Percentiles rank a stretch among this genome's conserved stretches.
These are phyloP conservation scores for Strigamia transsilvanica DNA, from an alignment of 2,888 invertebrate genomes.

Conservation along the genomic window DNA sequence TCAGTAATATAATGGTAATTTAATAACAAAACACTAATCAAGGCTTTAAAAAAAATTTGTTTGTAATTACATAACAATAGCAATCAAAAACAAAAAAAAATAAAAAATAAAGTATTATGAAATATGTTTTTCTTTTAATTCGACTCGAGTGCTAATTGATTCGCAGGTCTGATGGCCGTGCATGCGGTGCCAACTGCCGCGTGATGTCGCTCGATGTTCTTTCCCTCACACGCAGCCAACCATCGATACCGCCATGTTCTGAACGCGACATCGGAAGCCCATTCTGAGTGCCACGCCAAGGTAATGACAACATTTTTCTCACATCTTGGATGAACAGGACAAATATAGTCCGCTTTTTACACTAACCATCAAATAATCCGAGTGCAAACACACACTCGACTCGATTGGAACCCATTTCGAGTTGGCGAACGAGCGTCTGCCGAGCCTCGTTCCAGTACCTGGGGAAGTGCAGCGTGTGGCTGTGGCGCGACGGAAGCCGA, in stretches of 20 bases:
- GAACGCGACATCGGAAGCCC: slow-evolving; percentile 48
- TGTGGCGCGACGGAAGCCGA: slow-evolving; percentile 46
- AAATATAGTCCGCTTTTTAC: not conserved
- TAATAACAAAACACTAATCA: not conserved
- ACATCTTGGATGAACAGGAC: not conserved
- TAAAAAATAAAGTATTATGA: not conserved
- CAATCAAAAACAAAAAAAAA: not conserved
- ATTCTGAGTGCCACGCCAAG: slow-evolving; percentile 47
- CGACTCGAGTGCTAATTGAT: slow-evolving; percentile 19
- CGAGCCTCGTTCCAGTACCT: slow-evolving; percentile 34
- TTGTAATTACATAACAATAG: not conserved
- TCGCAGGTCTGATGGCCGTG: slow-evolving; percentile 38
- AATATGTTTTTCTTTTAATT: not conserved
- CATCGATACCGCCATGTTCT: slow-evolving; percentile 47
- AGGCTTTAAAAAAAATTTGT: not conserved
- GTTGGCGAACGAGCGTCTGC: slow-evolving; percentile 25
- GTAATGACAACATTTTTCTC: slow-evolving; percentile 40
- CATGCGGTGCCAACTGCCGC: slow-evolving; percentile 47
- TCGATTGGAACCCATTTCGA: not conserved
- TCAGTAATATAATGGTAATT: not conserved
- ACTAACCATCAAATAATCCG: slow-evolving; percentile 3
- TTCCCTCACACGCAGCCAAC: slow-evolving; percentile 47
- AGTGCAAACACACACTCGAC: not conserved
- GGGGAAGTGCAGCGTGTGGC: slow-evolving; percentile 45
- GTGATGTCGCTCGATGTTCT: slow-evolving; percentile 49